phyloP scores from a whole-genome alignment of 2,888 invertebrate genomes.

The Tridacna crocea region DNA sequence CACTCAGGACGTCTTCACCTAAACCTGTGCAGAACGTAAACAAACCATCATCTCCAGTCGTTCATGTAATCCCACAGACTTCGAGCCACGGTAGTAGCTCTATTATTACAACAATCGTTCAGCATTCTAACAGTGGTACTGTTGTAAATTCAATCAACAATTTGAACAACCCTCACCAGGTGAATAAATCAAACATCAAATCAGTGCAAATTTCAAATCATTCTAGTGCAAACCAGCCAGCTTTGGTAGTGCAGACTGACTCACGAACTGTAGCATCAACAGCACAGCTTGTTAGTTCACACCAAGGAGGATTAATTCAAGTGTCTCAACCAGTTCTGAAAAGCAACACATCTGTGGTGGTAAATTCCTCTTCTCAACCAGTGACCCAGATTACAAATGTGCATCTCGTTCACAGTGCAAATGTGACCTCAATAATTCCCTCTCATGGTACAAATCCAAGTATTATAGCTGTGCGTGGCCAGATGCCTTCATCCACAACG shows the following conservation, averaged over 20 bases:
- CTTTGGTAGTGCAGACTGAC: slow-evolving; percentile 28
- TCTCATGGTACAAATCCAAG: slow-evolving; percentile 67
- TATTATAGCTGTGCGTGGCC: slow-evolving; percentile 77
- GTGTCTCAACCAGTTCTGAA: slow-evolving; percentile 42
- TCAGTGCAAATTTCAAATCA: slow-evolving; percentile 30
- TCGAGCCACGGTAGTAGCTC: slow-evolving; percentile 56
- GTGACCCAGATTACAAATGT: slow-evolving; percentile 69
- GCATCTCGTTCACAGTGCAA: slow-evolving; percentile 70
- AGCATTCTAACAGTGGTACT: slow-evolving; percentile 48
- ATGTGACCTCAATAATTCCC: slow-evolving; percentile 60
- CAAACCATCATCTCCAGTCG: slow-evolving; percentile 57
- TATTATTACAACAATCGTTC: slow-evolving; percentile 41
- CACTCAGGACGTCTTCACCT: slow-evolving; percentile 64
- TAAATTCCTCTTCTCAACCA: slow-evolving; percentile 51
- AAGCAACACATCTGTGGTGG: slow-evolving; percentile 44
- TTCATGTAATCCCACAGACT: slow-evolving; percentile 61
- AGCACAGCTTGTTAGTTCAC: slow-evolving; percentile 25
- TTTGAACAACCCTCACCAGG: slow-evolving; percentile 17
- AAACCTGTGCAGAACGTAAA: slow-evolving; percentile 62
- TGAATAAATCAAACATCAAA: slow-evolving; percentile 14
- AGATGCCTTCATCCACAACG: slow-evolving; percentile 56
- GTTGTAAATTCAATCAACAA: slow-evolving; percentile 42
- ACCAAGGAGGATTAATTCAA: slow-evolving; percentile 47
- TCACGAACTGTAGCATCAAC: slow-evolving; percentile 36
- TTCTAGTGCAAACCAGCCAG: slow-evolving; percentile 36